Base-by-base conservation (phyloP, 2,113 vertebrate genomes). In the Xiphorhynchus elegans region DNA sequence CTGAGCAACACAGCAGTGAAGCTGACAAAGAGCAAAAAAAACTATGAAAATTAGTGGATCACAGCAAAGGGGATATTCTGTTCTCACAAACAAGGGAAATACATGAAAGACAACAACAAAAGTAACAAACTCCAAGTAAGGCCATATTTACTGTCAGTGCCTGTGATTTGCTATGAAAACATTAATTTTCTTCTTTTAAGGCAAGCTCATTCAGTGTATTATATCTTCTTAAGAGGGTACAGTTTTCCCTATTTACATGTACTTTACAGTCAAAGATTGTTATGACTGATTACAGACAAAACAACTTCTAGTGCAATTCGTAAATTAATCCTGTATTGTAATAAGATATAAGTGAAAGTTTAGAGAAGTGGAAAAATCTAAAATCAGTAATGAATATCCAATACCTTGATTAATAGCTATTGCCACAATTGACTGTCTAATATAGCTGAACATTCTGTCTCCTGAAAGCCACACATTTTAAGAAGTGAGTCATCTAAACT, bases 201-300 rank as follows among this genome's bases (percentile, higher is more conserved):
- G 52, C 70, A 97, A 95, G 91, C 74, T 85, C 84, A 95, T 91
- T 95, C 44, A 86, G 90, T 80, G 89, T 85, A 95, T 80, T 96
- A 77, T 80, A 94, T 90, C 67, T 9, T 73, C 49, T 50, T 76
- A 70, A 44, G 0, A 55, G 4, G 8, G 26, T 72, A 66, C 4
- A 44, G 13, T 33, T 85, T 88, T 84, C 17, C 29, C 33, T 59
- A 25, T 80, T 83, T 47, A 64, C 31, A 17, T 70, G 15, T 42
- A 35, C 15, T 75, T 90, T 87, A 56, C 33, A 70, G 78, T 82
- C 62, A 76, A 79, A 89, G 35, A 73, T 13, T 55, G 50, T 39
- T 94, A 40, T 21, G 21, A 70, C 13, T 52, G 25, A 75, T 55
- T 47, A 84, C 37, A 84, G 58, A 40, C 20, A 84, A 24, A 84